Conservation (phyloP, 1,140 invertebrate species). For the Drosophila trapezifrons region DNA sequence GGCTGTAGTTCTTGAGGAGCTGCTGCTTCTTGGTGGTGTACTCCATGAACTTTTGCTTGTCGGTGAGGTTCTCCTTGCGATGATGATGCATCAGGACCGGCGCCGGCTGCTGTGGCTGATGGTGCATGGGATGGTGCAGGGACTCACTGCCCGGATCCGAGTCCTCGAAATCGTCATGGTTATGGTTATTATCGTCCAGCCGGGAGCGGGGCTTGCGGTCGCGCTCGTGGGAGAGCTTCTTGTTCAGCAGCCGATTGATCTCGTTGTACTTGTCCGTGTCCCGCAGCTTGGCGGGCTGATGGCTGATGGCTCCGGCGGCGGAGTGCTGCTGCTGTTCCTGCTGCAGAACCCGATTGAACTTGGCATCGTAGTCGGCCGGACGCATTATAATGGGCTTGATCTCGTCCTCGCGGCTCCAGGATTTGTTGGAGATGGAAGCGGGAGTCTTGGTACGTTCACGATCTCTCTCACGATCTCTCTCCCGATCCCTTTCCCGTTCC, state of each 20-base stretch:
- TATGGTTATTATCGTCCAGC: constrained; percentile 47
- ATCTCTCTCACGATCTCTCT: constrained; percentile 41
- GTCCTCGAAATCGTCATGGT: constrained; percentile 65
- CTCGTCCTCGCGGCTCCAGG: constrained; percentile 77
- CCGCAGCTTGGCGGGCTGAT: constrained; percentile 50
- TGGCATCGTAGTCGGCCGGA: constrained; percentile 80
- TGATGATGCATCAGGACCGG: constrained; percentile 36
- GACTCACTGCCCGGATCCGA: constrained; percentile 61
- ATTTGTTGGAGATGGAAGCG: constrained; percentile 50
- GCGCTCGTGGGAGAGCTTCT: constrained; percentile 61
- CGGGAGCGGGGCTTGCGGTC: constrained; percentile 52
- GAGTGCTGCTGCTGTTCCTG: constrained; percentile 55
- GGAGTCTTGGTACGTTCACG: constrained; percentile 68
- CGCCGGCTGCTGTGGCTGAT: constrained; percentile 4
- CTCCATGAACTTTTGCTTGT: constrained; percentile 81
- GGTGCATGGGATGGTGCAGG: constrained; percentile 21
- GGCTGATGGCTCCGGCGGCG: constrained; percentile 1
- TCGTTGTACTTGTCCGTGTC: constrained; percentile 79
- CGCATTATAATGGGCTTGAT: constrained; percentile 80
- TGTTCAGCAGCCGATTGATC: constrained; percentile 76
- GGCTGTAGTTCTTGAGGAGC: constrained; percentile 50
- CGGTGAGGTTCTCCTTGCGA: constrained; percentile 80
- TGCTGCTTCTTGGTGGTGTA: constrained; percentile 72
- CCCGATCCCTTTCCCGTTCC: constrained; percentile 45
- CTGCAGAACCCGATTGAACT: constrained; percentile 79